Evolutionary conservation across 1,140 invertebrate species (phyloP), one percentile per base, ranked within the genome.

Genomic region (Drosophila tani): DNA sequence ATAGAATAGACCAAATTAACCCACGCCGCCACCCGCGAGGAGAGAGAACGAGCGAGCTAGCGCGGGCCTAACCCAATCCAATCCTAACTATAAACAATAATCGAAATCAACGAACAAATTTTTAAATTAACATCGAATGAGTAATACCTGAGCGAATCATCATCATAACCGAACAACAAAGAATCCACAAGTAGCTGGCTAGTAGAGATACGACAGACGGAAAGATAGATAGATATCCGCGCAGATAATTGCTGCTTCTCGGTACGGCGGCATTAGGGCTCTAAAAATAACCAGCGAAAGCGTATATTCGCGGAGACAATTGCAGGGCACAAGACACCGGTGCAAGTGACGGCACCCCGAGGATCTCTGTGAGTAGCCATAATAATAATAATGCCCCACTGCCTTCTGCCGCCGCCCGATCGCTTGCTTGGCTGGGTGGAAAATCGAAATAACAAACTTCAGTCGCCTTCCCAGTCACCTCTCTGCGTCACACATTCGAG

Each of bases 111-210:
- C 69, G 69, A 81, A 35, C 29, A 64, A 79, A 56, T 40, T 56
- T 75, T 70, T 53, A 46, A 70, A 70, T 56, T 68, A 81, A 64
- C 51, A 67, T 60, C 68, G 55, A 76, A 71, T 76, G 59, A 80
- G 64, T 63, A 46, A 60, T 57, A 77, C 67, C 70, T 67, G 38
- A 50, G 62, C 74, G 64, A 83, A 53, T 66, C 69, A 67, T 66
- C 69, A 67, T 73, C 55, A 77, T 58, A 51, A 38, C 47, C 21
- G 56, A 63, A 62, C 69, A 81, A 82, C 69, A 81, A 82, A 55
- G 75, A 86, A 88, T 88, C 84, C 85, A 88, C 84, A 88, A 88
- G 84, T 88, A 90, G 84, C 84, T 53, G 64, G 51, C 24, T 40
- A 35, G 53, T 35, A 56, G 21, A 56, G 53, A 56, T 41, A 56